Conservation (phyloP, 2,888 invertebrate species). For the Sycophila texana region DNA sequence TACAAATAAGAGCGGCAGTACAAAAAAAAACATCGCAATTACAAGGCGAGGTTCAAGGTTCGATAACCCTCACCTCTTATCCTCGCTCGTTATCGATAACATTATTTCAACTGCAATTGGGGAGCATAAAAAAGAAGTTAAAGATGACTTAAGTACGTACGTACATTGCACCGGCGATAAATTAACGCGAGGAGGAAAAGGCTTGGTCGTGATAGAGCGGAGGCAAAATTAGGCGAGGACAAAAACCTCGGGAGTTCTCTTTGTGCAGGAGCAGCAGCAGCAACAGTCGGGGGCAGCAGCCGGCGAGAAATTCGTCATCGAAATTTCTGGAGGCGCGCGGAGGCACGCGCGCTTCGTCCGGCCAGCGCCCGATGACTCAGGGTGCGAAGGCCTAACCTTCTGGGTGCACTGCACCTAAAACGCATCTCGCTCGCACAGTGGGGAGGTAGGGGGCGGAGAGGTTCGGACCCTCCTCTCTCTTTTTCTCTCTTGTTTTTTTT, state of each 20-base stretch:
- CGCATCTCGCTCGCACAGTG: constrained; percentile 18
- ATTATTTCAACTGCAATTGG: constrained; percentile 20
- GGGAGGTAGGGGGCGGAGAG: constrained; percentile 26
- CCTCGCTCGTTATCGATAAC: not conserved
- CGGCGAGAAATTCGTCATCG: constrained; percentile 69
- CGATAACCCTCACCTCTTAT: not conserved
- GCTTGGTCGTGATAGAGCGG: too few species aligned
- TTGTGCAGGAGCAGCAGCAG: constrained; percentile 32
- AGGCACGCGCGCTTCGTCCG: constrained; percentile 51
- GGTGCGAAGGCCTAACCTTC: constrained; percentile 53
- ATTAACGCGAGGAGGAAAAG: too few species aligned
- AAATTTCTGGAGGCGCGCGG: constrained; percentile 66
- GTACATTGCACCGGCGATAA: too few species aligned
- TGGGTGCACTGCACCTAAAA: constrained; percentile 51
- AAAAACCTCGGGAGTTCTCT: constrained; percentile 1
- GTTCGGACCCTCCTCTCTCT: constrained; percentile 9
- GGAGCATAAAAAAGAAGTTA: not conserved
- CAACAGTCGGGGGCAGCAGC: constrained; percentile 40
- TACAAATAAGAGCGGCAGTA: too few species aligned
- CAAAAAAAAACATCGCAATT: too few species aligned
- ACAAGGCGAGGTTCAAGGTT: too few species aligned
- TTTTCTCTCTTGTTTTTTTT: not conserved
- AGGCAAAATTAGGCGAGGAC: too few species aligned
- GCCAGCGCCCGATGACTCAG: constrained; percentile 52
- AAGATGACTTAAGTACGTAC: too few species aligned